These are phyloP conservation scores for Polietes domitor DNA, from an alignment of 2,888 invertebrate species.

Conservation along the genomic window DNA sequence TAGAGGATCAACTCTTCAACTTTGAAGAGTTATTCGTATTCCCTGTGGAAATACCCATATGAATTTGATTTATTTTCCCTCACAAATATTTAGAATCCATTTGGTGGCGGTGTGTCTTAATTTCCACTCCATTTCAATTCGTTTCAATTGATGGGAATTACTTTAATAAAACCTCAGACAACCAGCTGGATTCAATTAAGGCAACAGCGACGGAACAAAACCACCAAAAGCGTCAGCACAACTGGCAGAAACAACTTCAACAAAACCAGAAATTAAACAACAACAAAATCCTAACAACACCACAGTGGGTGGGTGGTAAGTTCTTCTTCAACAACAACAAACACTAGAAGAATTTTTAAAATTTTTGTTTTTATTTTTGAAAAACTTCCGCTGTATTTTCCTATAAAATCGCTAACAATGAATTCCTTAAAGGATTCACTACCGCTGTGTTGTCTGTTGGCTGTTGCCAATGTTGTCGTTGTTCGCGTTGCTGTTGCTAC, in stretches of 20 bases:
- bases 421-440: conserved; percentile 6
- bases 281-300: not conserved
- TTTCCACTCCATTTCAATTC: conserved; percentile 8
- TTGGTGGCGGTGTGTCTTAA: no score
- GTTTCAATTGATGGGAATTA: not conserved
- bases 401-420: not conserved
- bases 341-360: not conserved
- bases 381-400: not conserved
- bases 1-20: no score
- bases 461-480: not conserved
- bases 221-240: not conserved
- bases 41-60: no score
- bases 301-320: not conserved
- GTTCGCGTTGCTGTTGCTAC: not conserved
- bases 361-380: not conserved
- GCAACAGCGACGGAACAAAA: not conserved
- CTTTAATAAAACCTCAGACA: conserved; percentile 16
- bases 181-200: conserved; percentile 15
- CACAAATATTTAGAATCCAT: no score
- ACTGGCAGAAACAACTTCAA: not conserved
- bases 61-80: no score
- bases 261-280: conserved; percentile 7
- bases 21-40: no score
- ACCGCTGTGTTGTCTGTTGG: not conserved
- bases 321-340: conserved; percentile 9